phyloP scores from a whole-genome alignment of 2,888 invertebrate genomes.

The Belgica antarctica region DNA sequence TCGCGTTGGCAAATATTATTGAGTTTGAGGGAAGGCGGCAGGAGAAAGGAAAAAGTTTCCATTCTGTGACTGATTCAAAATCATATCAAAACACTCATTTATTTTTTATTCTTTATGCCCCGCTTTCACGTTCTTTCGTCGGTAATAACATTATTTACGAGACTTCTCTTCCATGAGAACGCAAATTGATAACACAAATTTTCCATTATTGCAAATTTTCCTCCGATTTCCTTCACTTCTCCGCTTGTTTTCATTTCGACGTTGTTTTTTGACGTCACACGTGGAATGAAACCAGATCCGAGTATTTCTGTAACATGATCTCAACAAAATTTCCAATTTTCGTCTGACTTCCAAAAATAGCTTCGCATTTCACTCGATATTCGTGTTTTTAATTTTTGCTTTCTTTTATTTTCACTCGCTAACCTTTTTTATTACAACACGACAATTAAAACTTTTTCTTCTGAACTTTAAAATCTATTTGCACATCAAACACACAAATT shows the following conservation, averaged over 20 bases:
- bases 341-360: slow-evolving; percentile 2
- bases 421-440: background rate
- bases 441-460: background rate
- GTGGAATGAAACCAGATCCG: slow-evolving; percentile 13
- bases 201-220: slow-evolving; percentile 19
- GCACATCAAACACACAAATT: background rate
- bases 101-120: background rate
- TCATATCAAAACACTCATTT: slow-evolving; percentile 4
- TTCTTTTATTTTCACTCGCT: background rate
- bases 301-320: slow-evolving; percentile 22
- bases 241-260: background rate
- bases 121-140: slow-evolving; percentile 3
- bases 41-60: too few relatives aligned
- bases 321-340: background rate
- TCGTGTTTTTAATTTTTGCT: background rate
- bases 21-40: too few relatives aligned
- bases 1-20: too few relatives aligned
- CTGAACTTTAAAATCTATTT: background rate
- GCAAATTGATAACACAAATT: background rate
- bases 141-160: background rate
- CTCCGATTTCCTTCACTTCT: background rate
- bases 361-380: slow-evolving; percentile 5
- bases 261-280: slow-evolving; percentile 1
- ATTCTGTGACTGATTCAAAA: background rate
- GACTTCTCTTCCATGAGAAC: too few relatives aligned